Base-by-base conservation (phyloP, 2,888 invertebrate species). In the Andrena haemorrhoa region DNA sequence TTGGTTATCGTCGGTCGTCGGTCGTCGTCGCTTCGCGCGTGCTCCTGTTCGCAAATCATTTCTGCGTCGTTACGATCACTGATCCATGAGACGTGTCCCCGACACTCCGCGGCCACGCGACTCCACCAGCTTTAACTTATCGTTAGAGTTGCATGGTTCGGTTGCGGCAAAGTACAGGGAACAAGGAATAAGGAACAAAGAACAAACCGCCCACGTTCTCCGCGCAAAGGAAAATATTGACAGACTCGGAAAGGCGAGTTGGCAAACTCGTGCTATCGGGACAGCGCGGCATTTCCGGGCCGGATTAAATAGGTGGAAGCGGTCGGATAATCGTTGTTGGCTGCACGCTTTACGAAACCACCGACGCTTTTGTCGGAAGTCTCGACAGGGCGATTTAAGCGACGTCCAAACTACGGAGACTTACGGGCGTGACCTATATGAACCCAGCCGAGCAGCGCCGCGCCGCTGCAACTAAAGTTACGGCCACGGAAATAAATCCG, bases 401-500 rank as follows among this genome's bases (percentile, higher is more conserved):
- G 82, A 78, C 83, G 86, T 82, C 80, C 82, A 88, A 87, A 88
- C 86, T 86, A 75, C 58, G 68, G 77, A 84, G 79, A 87, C 88
- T 84, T 88, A 87, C 84, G 84, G 72, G 75, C 71, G 70, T 77
- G 82, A 86, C 84, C 88, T 82, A 73, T 87, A 87, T 83, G 84
- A 88, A 84, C 76, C 80, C 75, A 41, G 29, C 31, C 51, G 41
- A 12, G 16, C 41, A 23, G 23, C 23, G 23, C 23, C 23, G 16
- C 16, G 75, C 72, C 72, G 76, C 51, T 72, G 79, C 75, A 78
- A 79, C 84, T 83, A 79, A 87, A 88, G 88, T 87, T 88, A 83
- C 88, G 76, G 70, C 65, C 76, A 73, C 75, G 84, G 85, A 81
- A 82, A 87, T 87, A 87, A 87, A 87, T 87, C 88, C 81, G 79